These are phyloP conservation scores for Chaetops frenatus DNA, from an alignment of 2,113 vertebrate genomes.

Conservation along the genomic window DNA sequence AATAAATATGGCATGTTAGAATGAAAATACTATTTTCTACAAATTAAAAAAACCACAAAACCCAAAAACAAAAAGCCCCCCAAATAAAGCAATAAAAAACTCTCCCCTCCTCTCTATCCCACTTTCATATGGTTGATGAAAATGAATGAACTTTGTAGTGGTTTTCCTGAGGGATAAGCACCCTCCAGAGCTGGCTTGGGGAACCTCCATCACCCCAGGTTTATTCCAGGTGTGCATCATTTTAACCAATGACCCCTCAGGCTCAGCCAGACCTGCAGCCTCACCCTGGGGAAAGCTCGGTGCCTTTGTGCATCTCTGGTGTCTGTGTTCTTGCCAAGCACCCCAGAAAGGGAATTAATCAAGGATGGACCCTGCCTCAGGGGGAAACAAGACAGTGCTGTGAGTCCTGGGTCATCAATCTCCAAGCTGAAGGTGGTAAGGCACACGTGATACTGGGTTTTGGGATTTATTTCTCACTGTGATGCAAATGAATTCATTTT, in stretches of 20 bases:
- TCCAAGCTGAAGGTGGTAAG: not conserved
- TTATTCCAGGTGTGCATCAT: not conserved
- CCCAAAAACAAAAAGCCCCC: too few species aligned
- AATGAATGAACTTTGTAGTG: not conserved
- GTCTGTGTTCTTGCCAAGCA: not conserved
- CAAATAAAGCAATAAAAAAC: too few species aligned
- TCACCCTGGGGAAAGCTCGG: not conserved
- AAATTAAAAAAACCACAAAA: not conserved
- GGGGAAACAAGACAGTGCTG: not conserved
- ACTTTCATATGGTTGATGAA: accelerated
- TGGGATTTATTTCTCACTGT: not conserved
- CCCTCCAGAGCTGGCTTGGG: not conserved
- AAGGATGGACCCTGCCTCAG: not conserved
- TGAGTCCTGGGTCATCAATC: not conserved
- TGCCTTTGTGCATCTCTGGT: not conserved
- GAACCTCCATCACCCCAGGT: not conserved
- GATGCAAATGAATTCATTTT: too few species aligned
- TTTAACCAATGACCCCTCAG: not conserved
- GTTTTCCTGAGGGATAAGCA: not conserved
- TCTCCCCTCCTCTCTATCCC: not conserved
- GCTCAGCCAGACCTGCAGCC: not conserved
- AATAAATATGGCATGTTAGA: not conserved
- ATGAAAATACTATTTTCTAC: not conserved
- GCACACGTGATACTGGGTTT: accelerated
- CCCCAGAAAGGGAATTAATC: not conserved